Conservation (phyloP, 1,140 invertebrate species). For the Holcopasites calliopsidis region DNA sequence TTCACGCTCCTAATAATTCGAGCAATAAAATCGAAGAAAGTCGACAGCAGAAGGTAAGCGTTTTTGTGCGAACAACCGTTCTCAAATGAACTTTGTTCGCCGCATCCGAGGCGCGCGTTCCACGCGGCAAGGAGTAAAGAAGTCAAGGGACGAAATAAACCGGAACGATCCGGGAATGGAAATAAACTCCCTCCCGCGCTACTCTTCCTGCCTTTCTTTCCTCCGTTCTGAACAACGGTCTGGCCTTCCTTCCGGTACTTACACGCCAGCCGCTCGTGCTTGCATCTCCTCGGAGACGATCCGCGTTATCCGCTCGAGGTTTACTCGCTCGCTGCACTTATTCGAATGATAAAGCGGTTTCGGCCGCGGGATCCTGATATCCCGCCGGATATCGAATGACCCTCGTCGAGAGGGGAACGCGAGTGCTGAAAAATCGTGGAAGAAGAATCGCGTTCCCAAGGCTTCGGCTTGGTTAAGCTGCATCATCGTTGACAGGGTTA, state of each 20-base stretch:
- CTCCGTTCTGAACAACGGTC: slow-evolving; percentile 13
- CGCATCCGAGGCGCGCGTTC: neutral
- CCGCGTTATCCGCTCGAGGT: slow-evolving; percentile 56
- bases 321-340: slow-evolving; percentile 48
- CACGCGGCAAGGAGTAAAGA: neutral
- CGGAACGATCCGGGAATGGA: slow-evolving; percentile 48
- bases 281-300: slow-evolving; percentile 47
- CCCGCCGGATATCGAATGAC: slow-evolving; percentile 42
- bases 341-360: slow-evolving; percentile 52
- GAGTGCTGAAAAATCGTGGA: slow-evolving; percentile 27
- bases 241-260: neutral
- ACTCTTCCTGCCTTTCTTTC: slow-evolving; percentile 16
- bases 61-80: slow-evolving; percentile 51
- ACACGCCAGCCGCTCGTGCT: slow-evolving; percentile 12
- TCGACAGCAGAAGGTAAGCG: too few species aligned
- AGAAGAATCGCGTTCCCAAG: slow-evolving; percentile 20
- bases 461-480: neutral
- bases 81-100: slow-evolving; percentile 65
- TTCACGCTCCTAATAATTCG: too few species aligned
- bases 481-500: neutral
- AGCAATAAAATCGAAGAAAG: too few species aligned
- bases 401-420: slow-evolving; percentile 23
- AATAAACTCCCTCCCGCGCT: slow-evolving; percentile 43
- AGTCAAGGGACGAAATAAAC: slow-evolving; percentile 54
- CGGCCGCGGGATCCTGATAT: slow-evolving; percentile 51